Base-by-base conservation (phyloP, 2,888 invertebrate species). In the Patella pellucida region DNA sequence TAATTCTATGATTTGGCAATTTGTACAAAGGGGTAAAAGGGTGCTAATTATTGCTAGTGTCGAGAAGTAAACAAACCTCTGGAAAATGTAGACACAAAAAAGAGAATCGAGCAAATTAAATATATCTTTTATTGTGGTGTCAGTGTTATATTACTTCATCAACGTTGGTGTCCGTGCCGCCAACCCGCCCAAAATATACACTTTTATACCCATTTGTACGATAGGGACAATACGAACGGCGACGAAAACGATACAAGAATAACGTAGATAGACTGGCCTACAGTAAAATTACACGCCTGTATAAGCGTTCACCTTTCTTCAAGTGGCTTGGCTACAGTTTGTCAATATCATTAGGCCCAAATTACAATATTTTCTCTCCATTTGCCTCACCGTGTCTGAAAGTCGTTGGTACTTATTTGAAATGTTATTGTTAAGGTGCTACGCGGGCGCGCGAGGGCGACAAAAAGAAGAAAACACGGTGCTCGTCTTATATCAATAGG, bases 311-410 rank as follows among this genome's bases (percentile, higher is more conserved):
- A 41, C 41, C 41, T 41, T 41, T 62, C 23, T 72, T 72, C 56
- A 69, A 69, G 74, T 69, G 56, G 69, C 69, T 68, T 74, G 69
- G 52, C 74, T 68, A 52, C 74, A 74, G 69, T 69, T 74, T 74
- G 74, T 74, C 51, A 74, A 74, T 74, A 74, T 74, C 68, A 74
- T 74, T 74, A 74, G 74, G 31, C 54, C 19, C 69, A 69, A 74
- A 74, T 74, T 74, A 74, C 74, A 74, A 74, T 74, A 74, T 74
- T 74, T 74, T 74, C 52, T 68, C 68, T 52, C 69, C 27, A 54
- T 74, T 51, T 69, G 56, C 41, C 68, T 56, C 41, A 31, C 41
- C 41, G 74, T 74, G 74, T 69, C 74, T 52, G 69, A 74, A 68
- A 69, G 69, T 69, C 74, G 74, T 50, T 74, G 74, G 74, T 74